Conservation (phyloP, 1,140 invertebrate species). For the Ooceraea biroi region DNA sequence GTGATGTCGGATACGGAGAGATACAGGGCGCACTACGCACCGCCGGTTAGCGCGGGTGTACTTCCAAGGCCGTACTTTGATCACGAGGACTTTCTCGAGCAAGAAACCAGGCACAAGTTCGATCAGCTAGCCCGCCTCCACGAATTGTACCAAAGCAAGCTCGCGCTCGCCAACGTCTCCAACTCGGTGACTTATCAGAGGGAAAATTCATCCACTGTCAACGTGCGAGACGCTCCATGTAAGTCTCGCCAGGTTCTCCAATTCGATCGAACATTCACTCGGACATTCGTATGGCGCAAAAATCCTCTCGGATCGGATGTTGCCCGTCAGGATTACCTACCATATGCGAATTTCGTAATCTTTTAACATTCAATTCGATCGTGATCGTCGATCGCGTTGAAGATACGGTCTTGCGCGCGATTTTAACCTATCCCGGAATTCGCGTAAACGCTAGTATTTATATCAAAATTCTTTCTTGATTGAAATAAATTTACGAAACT, state of each 20-base stretch:
- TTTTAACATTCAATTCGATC: too few species aligned
- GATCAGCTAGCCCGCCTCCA: slow-evolving; percentile 90
- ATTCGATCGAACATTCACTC: background rate
- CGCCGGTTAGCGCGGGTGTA: slow-evolving; percentile 80
- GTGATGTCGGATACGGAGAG: slow-evolving; percentile 91
- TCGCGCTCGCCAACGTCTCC: slow-evolving; percentile 88
- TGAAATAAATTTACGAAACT: slow-evolving; percentile 4
- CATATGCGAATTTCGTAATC: background rate
- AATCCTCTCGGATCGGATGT: background rate
- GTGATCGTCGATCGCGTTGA: background rate
- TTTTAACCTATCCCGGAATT: background rate
- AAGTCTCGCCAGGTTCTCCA: slow-evolving; percentile 73
- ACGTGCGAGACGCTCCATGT: slow-evolving; percentile 83
- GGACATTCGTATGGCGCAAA: background rate
- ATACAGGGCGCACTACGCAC: slow-evolving; percentile 83
- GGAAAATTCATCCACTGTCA: slow-evolving; percentile 84
- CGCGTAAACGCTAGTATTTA: background rate
- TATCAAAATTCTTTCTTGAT: background rate
- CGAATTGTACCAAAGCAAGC: slow-evolving; percentile 89
- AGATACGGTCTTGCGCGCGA: background rate
- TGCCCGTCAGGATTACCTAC: slow-evolving; percentile 7
- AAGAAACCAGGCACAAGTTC: slow-evolving; percentile 88
- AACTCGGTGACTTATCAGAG: slow-evolving; percentile 87
- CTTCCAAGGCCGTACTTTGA: slow-evolving; percentile 84
- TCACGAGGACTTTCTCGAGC: slow-evolving; percentile 84